Conservation (phyloP, 2,888 invertebrate species). For the Megaustenia siamemsis region DNA sequence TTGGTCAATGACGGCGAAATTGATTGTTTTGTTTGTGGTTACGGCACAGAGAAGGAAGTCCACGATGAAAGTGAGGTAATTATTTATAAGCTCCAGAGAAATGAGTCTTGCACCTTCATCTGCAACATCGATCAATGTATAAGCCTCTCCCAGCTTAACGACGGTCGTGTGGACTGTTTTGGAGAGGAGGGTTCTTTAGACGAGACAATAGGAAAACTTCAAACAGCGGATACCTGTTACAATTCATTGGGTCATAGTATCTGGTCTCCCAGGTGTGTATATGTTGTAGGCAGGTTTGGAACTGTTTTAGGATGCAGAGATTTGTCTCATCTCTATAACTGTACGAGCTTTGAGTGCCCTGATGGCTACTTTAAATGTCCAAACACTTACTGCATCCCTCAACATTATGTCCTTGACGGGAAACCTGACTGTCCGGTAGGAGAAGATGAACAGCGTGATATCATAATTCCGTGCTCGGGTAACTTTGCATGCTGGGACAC, state of each 20-base stretch:
- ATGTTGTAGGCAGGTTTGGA: not conserved
- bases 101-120: not conserved
- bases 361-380: constrained; percentile 14
- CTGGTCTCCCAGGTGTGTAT: constrained; percentile 22
- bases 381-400: constrained; percentile 38
- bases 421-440: constrained; percentile 30
- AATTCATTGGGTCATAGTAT: not conserved
- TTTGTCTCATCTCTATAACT: constrained; percentile 11
- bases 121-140: not conserved
- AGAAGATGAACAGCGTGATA: constrained; percentile 14
- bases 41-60: not conserved
- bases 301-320: constrained; percentile 5
- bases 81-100: too few relatives aligned
- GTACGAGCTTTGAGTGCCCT: constrained; percentile 9
- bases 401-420: constrained; percentile 26
- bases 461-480: not conserved
- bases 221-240: not conserved
- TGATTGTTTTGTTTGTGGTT: not conserved
- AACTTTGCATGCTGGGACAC: constrained; percentile 37
- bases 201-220: constrained; percentile 11
- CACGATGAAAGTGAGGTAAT: not conserved
- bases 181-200: not conserved
- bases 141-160: not conserved
- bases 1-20: not conserved
- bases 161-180: not conserved